Evolutionary conservation across 2,888 invertebrate genomes (phyloP).

Genomic region (Leucophenga montana): DNA sequence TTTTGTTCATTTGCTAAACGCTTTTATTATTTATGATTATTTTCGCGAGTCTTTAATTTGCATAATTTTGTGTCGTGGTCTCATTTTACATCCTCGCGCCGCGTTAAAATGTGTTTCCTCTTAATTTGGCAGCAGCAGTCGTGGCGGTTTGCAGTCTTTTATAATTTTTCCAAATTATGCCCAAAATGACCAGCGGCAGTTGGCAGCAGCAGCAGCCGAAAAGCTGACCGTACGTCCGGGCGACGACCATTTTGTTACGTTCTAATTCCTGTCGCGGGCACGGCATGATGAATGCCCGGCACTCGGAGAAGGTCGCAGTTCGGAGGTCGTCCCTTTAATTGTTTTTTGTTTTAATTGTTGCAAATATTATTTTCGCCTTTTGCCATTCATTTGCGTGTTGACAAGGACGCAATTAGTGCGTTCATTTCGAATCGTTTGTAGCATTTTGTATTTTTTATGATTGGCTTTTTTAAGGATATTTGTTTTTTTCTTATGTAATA

Average conservation of each 20-base stretch:
- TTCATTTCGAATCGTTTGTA: constrained; percentile 30
- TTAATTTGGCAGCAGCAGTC: constrained; percentile 23
- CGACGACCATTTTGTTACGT: constrained; percentile 20
- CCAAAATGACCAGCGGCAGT: constrained; percentile 30
- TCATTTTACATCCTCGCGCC: constrained; percentile 7
- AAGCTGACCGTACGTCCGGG: constrained; percentile 3
- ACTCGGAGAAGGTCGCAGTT: not conserved
- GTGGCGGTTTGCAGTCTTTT: not conserved
- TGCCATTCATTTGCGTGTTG: constrained; percentile 42
- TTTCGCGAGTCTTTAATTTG: constrained; percentile 40
- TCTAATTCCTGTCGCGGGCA: not conserved
- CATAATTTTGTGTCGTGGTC: constrained; percentile 41
- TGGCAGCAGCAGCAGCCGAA: constrained; percentile 19
- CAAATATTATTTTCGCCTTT: constrained; percentile 49
- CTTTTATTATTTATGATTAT: constrained; percentile 25
- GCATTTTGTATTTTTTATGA: constrained; percentile 26
- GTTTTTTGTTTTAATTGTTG: constrained; percentile 42
- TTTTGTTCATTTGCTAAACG: constrained; percentile 3
- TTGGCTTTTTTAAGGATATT: constrained; percentile 18
- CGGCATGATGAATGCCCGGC: too few species aligned
- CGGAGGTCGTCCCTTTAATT: constrained; percentile 34
- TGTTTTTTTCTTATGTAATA: too few species aligned
- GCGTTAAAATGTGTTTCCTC: constrained; percentile 35
- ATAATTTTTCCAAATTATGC: constrained; percentile 39
- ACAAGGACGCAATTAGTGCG: constrained; percentile 56